Conservation (phyloP, 2,797 vertebrate species). For the Syndactyla subalaris region DNA sequence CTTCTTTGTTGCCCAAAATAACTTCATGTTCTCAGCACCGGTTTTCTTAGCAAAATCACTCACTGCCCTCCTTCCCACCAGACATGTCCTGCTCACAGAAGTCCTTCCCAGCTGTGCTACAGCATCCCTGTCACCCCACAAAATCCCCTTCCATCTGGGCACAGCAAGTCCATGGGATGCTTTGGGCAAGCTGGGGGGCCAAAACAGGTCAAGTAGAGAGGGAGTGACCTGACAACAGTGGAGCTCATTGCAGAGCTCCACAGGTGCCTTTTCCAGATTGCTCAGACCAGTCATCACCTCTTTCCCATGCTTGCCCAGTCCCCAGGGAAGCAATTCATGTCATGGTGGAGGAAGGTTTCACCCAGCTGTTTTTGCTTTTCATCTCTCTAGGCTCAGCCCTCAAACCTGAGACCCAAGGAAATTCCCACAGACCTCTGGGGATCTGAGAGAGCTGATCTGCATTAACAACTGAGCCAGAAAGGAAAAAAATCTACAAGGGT, state of each 20-base stretch:
- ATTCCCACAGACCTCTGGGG: neutral
- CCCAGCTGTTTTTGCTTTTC: neutral
- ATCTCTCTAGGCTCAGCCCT: neutral
- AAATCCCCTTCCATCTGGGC: neutral
- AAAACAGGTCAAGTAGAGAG: neutral
- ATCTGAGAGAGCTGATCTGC: neutral
- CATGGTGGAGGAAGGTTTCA: neutral
- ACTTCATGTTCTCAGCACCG: constrained; percentile 32
- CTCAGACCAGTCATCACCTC: neutral
- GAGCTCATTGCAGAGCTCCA: neutral
- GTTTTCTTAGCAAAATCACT: constrained; percentile 12
- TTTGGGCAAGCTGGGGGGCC: neutral
- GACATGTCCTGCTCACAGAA: neutral
- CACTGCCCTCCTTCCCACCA: constrained; percentile 1
- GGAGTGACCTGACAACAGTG: neutral
- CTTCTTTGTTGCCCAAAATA: constrained; percentile 53
- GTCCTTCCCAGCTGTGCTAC: neutral
- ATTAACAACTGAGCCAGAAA: neutral
- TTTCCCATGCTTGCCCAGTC: neutral
- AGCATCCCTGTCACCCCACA: neutral
- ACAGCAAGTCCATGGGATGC: neutral
- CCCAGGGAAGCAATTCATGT: neutral
- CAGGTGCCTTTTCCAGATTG: neutral
- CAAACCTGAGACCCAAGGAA: neutral
- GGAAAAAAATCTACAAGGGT: neutral